These are phyloP conservation scores for Lamellibrachia columna DNA, from an alignment of 2,888 invertebrate genomes.

Conservation along the genomic window DNA sequence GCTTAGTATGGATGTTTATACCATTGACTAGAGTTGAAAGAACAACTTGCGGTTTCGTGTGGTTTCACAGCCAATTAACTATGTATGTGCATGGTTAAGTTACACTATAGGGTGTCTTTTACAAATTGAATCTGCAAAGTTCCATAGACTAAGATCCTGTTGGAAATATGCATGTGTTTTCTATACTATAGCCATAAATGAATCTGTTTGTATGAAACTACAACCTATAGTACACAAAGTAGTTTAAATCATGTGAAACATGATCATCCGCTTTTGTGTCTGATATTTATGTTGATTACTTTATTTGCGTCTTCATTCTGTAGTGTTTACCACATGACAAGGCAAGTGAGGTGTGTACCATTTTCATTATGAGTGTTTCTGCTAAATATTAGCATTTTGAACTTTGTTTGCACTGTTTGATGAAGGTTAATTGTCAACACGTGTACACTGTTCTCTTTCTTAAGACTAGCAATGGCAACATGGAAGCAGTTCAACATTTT, in stretches of 20 bases:
- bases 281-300: neutral
- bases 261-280: neutral
- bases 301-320: neutral
- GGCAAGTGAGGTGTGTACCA: neutral
- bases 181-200: neutral
- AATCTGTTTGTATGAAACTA: neutral
- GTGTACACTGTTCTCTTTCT: neutral
- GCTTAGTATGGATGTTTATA: neutral
- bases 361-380: neutral
- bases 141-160: neutral
- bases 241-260: neutral
- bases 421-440: neutral
- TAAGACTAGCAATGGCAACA: neutral
- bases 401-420: neutral
- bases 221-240: neutral
- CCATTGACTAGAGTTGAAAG: neutral
- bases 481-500: neutral
- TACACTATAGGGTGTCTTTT: neutral
- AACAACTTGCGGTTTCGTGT: neutral
- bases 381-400: neutral
- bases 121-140: neutral
- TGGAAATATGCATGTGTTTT: neutral
- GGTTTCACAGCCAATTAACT: conserved; percentile 10
- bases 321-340: neutral
- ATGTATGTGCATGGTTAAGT: neutral